Conservation (phyloP, 2,888 invertebrate genomes). For the Xestobium rufovillosum region DNA sequence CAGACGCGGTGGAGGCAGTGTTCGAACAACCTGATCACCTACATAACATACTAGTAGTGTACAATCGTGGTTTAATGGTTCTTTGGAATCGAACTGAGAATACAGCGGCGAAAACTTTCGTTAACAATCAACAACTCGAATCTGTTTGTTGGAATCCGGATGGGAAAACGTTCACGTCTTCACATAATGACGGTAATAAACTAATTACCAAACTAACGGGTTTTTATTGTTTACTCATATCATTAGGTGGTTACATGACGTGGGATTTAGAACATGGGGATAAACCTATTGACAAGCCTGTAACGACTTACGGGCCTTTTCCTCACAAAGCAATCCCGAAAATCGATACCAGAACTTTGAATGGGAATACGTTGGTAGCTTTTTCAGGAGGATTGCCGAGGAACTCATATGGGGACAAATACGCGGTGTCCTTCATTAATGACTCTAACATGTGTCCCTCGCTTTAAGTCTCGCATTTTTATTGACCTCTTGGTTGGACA, state of each 20-base stretch:
- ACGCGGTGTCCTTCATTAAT: constrained; percentile 80
- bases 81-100: constrained; percentile 74
- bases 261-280: constrained; percentile 64
- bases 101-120: constrained; percentile 68
- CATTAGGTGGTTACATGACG: constrained; percentile 79
- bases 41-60: constrained; percentile 83
- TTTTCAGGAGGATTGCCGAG: constrained; percentile 94
- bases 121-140: constrained; percentile 81
- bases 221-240: too few species aligned
- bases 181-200: constrained; percentile 94
- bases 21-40: constrained; percentile 78
- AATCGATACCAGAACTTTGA: constrained; percentile 50
- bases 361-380: constrained; percentile 52
- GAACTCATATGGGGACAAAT: constrained; percentile 86
- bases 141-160: constrained; percentile 73
- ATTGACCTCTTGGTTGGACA: too few species aligned
- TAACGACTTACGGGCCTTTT: constrained; percentile 89
- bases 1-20: constrained; percentile 90
- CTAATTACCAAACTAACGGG: too few species aligned
- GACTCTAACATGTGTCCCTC: too few species aligned
- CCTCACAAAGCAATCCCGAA: constrained; percentile 89
- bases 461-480: too few species aligned
- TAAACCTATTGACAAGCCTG: constrained; percentile 63
- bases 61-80: constrained; percentile 88
- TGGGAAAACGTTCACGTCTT: constrained; percentile 74